Conservation (phyloP, 2,113 vertebrate species). For the human (Homo sapiens) region GRCh38 chrX:33309001-33309500, state of each 20-base stretch:
- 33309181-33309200: constrained; percentile 76
- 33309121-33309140: constrained; percentile 77
- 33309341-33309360: neutral
- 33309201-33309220: constrained; percentile 80
- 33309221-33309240: constrained; percentile 77
- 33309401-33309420: constrained; percentile 28
- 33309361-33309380: neutral
- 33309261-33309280: constrained; percentile 13
- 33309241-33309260: constrained; percentile 73
- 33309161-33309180: constrained; percentile 79
- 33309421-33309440: neutral
- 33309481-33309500: neutral
- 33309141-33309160: constrained; percentile 71
- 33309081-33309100: constrained; percentile 64
- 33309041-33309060: constrained; percentile 62
- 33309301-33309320: constrained; percentile 13
- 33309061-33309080: constrained; percentile 65
- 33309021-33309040: constrained; percentile 65
- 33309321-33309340: constrained; percentile 37
- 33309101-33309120: constrained; percentile 73
- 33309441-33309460: constrained; percentile 14
- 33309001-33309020: constrained; percentile 49
- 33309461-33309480: neutral
- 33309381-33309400: constrained; percentile 1
- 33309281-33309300: constrained; percentile 51